Base-by-base conservation (phyloP, 1,140 invertebrate species). In the Nebria ingens region DNA sequence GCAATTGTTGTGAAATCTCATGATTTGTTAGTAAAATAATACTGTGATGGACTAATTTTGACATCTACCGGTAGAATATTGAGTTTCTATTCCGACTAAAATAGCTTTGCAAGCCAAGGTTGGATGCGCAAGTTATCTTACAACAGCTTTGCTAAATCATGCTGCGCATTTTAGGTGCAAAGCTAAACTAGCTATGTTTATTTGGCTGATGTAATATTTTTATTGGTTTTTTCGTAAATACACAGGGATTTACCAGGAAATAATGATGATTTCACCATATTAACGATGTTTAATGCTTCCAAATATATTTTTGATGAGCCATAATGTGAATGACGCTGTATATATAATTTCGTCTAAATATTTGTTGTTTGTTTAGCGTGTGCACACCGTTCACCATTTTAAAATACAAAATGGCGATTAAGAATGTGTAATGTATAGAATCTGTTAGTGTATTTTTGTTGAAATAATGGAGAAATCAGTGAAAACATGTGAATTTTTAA, bases 401-500 rank as follows among this genome's bases (percentile, higher is more conserved):
- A 6, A 9, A n/a, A n/a, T 34, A 9, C 25, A 34, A 34, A 34
- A 34, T 34, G 25, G 25, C 25, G 25, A 34, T 34, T 34, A n/a
- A 34, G n/a, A 34, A 9, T 9, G 25, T 34, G 25, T n/a, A 34
- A 34, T 34, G 25, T 34, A n/a, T 34, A 6, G 6, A 34, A 9
- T 9, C 25, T 34, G 25, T 34, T 6, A 9, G 6, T 9, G n/a
- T 12, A 45, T 45, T 12, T 12, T 45, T 3, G 6, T 17, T 45
- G 40, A 45, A 45, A 45, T 45, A 45, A 45, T 45, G 40, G 40
- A 45, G 40, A 45, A 45, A 45, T 45, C 15, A 45, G 40, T 45
- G 9, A 17, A 45, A 45, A 11, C 4, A 12, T 4, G 17, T 4
- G 15, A 45, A 45, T 9, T 17, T 11, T 45, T 45, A 17, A 12